phyloP scores from a whole-genome alignment of 2,113 vertebrate genomes.

The Cisticola juncidis region DNA sequence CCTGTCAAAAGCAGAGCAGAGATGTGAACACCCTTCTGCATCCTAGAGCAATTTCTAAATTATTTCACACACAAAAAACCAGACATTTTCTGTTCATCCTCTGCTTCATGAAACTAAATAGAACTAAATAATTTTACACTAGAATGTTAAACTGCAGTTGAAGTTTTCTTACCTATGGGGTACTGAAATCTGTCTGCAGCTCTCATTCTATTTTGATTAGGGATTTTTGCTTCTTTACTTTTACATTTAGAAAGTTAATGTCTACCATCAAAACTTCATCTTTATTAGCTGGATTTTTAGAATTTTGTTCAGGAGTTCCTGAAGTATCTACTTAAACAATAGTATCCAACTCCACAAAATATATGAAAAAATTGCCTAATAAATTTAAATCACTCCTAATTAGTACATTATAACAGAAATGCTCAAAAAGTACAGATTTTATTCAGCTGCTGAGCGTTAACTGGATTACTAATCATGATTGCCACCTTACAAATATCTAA shows the following conservation, averaged over 20 bases:
- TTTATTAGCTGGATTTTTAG: neutral
- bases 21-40: neutral
- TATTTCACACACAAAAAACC: neutral
- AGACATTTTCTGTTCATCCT: neutral
- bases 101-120: neutral
- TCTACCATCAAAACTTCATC: neutral
- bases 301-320: neutral
- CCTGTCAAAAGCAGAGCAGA: neutral
- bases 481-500: neutral
- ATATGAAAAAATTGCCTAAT: neutral
- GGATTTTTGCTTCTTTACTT: neutral
- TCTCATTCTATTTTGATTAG: neutral
- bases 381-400: neutral
- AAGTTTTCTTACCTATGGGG: neutral
- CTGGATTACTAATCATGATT: neutral
- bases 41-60: neutral
- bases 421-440: neutral
- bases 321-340: neutral
- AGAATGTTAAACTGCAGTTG: neutral
- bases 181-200: neutral
- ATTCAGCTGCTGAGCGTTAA: neutral
- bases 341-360: neutral
- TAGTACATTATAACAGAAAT: neutral
- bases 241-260: neutral
- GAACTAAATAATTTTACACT: neutral